These are phyloP conservation scores for Hypothenemus hampei DNA, from an alignment of 1,140 invertebrate species.

Conservation along the genomic window DNA sequence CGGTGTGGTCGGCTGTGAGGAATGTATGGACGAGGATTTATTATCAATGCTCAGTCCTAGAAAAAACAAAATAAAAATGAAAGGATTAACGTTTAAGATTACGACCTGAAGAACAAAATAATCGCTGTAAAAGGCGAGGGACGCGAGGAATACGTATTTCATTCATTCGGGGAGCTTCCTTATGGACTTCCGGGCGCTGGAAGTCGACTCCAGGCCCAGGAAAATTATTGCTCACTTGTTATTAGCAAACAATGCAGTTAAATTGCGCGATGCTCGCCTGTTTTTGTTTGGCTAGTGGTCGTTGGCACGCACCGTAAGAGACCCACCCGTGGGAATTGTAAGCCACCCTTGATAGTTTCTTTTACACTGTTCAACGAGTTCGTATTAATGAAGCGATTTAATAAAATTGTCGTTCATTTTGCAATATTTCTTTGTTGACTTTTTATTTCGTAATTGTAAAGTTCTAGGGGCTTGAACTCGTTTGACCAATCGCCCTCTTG, in stretches of 20 bases:
- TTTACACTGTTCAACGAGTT: too few species aligned
- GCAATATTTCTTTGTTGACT: too few species aligned
- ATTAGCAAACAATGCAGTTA: constrained; percentile 36
- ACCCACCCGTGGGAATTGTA: constrained; percentile 38
- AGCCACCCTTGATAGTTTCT: constrained; percentile 31
- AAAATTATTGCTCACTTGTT: constrained; percentile 34
- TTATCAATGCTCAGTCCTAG: constrained; percentile 38
- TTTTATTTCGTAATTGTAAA: too few species aligned
- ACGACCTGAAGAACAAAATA: background rate
- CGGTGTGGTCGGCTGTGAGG: constrained; percentile 33
- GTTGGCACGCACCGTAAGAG: constrained; percentile 35
- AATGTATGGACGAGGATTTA: too few species aligned
- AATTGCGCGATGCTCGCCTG: constrained; percentile 34
- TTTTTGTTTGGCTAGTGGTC: constrained; percentile 41
- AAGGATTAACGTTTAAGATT: background rate
- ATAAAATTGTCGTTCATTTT: too few species aligned
- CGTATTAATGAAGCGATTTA: too few species aligned
- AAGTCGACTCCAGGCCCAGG: constrained; percentile 19
- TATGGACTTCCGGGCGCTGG: constrained; percentile 15
- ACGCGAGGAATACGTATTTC: background rate
- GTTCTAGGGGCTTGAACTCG: too few species aligned
- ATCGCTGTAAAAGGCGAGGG: background rate
- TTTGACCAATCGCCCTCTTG: too few species aligned
- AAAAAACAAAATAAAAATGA: constrained; percentile 14
- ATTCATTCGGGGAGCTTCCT: constrained; percentile 2